Percentiles rank a stretch among this genome's conserved stretches.
Evolutionary conservation across 2,888 invertebrate species (phyloP).

Genomic region (Sylvicola fuscatus): DNA sequence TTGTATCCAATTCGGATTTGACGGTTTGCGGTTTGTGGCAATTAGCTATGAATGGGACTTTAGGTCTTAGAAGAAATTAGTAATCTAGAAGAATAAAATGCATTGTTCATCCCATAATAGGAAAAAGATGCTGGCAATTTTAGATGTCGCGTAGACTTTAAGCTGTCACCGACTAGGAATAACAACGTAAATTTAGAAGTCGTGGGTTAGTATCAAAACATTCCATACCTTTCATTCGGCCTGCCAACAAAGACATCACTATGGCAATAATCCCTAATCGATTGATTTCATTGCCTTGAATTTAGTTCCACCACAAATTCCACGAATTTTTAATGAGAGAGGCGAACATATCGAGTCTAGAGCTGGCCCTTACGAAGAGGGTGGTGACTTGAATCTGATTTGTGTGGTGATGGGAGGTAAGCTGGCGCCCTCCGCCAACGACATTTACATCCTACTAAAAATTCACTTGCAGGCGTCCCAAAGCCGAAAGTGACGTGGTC

Average conservation of each 20-base stretch:
- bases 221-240: neutral
- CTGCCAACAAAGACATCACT: neutral
- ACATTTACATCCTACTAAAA: neutral
- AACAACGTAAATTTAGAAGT: constrained; percentile 57
- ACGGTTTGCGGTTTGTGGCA: too few species aligned
- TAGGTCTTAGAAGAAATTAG: too few species aligned
- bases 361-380: constrained; percentile 53
- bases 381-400: constrained; percentile 43
- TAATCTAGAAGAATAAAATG: too few species aligned
- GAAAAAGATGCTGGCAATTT: constrained; percentile 52
- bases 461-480: constrained; percentile 38
- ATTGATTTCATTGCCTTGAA: constrained; percentile 13
- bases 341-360: constrained; percentile 35
- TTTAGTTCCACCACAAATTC: constrained; percentile 48
- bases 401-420: constrained; percentile 54
- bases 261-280: neutral
- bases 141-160: constrained; percentile 59
- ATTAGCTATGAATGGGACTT: too few species aligned
- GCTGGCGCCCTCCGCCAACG: constrained; percentile 11
- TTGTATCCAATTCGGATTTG: too few species aligned
- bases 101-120: constrained; percentile 13
- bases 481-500: constrained; percentile 56
- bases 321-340: constrained; percentile 45
- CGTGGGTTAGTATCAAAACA: constrained; percentile 47
- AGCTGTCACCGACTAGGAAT: constrained; percentile 53